These are phyloP conservation scores for Colius striatus DNA, from an alignment of 2,113 vertebrate species.

Conservation along the genomic window DNA sequence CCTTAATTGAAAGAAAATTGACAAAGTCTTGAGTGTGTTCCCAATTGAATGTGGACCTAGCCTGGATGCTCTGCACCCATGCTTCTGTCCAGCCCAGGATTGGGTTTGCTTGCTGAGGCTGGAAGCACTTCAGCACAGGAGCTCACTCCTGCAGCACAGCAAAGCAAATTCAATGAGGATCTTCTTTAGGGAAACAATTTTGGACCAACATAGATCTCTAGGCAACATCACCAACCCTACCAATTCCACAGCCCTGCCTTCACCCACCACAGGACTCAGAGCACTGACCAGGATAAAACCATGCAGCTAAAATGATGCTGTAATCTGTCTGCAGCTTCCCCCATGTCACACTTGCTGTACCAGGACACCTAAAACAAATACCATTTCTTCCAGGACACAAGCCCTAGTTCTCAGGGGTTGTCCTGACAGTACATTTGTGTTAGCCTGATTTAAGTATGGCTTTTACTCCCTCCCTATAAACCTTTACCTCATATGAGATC, in stretches of 20 bases:
- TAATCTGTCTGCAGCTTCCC: neutral
- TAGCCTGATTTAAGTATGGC: neutral
- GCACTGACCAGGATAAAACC: neutral
- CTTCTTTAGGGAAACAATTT: neutral
- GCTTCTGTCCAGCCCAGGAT: neutral
- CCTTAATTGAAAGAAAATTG: neutral
- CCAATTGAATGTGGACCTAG: neutral
- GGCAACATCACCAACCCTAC: neutral
- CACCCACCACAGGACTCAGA: neutral
- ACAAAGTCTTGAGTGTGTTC: neutral
- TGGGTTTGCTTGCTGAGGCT: neutral
- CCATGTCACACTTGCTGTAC: neutral
- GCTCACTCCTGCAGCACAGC: neutral
- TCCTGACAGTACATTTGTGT: neutral
- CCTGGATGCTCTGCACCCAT: neutral
- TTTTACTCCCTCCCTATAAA: neutral
- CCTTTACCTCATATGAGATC: neutral
- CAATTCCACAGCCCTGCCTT: neutral
- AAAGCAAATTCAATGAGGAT: neutral
- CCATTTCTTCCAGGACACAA: neutral
- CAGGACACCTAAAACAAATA: neutral
- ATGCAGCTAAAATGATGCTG: neutral
- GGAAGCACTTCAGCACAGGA: neutral
- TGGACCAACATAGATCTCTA: neutral
- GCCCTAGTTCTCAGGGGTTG: neutral